These are phyloP conservation scores for Acrobeloides nanus DNA, from an alignment of 2,888 invertebrate genomes.

Conservation along the genomic window DNA sequence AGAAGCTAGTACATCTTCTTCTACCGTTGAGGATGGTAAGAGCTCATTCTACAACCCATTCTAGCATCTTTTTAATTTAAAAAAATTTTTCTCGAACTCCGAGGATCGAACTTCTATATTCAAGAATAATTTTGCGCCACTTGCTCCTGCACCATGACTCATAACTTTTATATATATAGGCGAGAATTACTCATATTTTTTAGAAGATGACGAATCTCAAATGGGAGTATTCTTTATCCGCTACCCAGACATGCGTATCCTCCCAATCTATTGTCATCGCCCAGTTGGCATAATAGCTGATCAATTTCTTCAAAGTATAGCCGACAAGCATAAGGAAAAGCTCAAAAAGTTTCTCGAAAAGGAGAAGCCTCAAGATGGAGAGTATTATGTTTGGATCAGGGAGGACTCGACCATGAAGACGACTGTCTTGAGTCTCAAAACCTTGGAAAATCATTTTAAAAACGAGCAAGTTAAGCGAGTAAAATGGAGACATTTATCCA, in stretches of 20 bases:
- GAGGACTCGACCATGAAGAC: constrained; percentile 19
- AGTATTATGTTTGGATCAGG: constrained; percentile 22
- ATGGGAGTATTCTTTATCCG: constrained; percentile 18
- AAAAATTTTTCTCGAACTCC: too few relatives aligned
- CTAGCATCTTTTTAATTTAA: too few relatives aligned
- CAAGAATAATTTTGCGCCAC: too few relatives aligned
- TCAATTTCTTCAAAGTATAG: constrained; percentile 18
- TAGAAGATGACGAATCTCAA: too few relatives aligned
- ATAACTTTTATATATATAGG: too few relatives aligned
- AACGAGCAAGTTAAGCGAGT: constrained; percentile 25
- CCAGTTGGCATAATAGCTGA: constrained; percentile 23
- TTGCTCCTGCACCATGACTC: too few relatives aligned
- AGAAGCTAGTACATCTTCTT: too few relatives aligned
- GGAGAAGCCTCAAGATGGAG: constrained; percentile 20
- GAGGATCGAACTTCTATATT: too few relatives aligned
- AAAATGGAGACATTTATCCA: constrained; percentile 29
- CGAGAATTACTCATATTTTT: too few relatives aligned
- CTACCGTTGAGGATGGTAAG: too few relatives aligned
- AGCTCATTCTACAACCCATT: too few relatives aligned
- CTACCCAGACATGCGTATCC: constrained; percentile 10
- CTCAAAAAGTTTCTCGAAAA: constrained; percentile 19
- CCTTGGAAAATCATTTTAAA: constrained; percentile 28
- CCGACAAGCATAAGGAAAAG: constrained; percentile 16
- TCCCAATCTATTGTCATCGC: constrained; percentile 17
- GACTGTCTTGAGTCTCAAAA: constrained; percentile 23